Evolutionary conservation across 2,888 invertebrate species (phyloP), one percentile per base, ranked within the genome.

Genomic region (Amorpha juglandis): DNA sequence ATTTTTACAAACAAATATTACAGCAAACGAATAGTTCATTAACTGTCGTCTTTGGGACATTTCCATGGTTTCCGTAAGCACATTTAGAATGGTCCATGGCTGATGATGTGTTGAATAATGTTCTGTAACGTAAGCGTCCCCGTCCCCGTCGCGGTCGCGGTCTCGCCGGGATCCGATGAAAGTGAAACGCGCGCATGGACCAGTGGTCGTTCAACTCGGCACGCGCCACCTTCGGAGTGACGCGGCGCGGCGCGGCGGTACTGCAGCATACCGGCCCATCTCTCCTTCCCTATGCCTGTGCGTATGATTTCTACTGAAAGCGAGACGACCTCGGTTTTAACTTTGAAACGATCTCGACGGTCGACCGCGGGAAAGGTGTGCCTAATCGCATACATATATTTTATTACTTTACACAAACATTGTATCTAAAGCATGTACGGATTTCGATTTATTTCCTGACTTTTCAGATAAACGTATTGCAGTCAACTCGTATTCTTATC

Each of bases 151-250:
- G 42, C 42, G 42, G 64, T 16, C 71, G 71, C 76, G 73, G 75
- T 73, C 70, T 70, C 68, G 74, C 73, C 83, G 82, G 82, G 84
- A 82, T 84, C 78, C 80, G 81, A 87, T 87, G 92, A 92, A 92
- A 93, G 92, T 92, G 92, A 92, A 92, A 91, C 80, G 83, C 79
- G 82, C 84, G 84, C 86, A 82, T 84, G 82, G 81, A 80, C 78
- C 71, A 80, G 78, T 91, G 92, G 92, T 93, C 92, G 90, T 92
- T 93, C 91, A 92, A 92, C 92, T 85, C 92, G 91, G 92, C 92
- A 92, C 92, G 92, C 92, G 92, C 89, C 88, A 83, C 82, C 84
- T 82, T 84, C 84, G 83, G 83, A 70, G 42, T 42, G 38, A 0
- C 58, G 42, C 16, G 19, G 58, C 69, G 42, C 58, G 38, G 4